Percentiles rank a stretch among this genome's conserved stretches.
These are phyloP conservation scores for Amblyopsis rosae DNA, from an alignment of 2,113 vertebrate species.

Conservation along the genomic window DNA sequence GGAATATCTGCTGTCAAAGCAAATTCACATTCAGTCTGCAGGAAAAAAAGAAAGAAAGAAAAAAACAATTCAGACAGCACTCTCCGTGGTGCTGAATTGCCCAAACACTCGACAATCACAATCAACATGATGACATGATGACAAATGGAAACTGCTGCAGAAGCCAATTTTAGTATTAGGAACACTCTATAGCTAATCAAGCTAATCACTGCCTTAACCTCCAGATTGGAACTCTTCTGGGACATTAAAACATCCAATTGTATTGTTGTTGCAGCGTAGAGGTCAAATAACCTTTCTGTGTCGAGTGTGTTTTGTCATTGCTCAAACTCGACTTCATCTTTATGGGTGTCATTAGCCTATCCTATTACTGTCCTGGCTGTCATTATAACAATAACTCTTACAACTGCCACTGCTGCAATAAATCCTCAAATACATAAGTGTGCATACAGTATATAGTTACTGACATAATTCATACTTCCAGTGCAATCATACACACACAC, in stretches of 20 bases:
- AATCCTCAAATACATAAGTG: neutral
- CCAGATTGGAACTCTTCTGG: constrained; percentile 21
- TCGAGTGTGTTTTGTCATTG: neutral
- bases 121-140: neutral
- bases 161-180: constrained; percentile 23
- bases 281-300: constrained; percentile 21
- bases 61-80: neutral
- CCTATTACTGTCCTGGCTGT: neutral
- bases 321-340: no score
- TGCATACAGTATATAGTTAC: no score
- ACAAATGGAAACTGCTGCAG: constrained; percentile 15
- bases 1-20: constrained; percentile 41
- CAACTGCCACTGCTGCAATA: neutral
- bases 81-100: constrained; percentile 48
- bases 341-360: no score
- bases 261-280: constrained; percentile 1
- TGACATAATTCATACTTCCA: no score
- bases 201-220: constrained; percentile 10
- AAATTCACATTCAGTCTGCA: constrained; percentile 24
- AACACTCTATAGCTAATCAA: constrained; percentile 39
- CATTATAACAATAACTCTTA: neutral
- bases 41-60: neutral
- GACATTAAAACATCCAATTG: neutral
- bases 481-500: neutral
- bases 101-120: constrained; percentile 33